Percentiles rank a stretch among this genome's conserved stretches.
These are phyloP conservation scores for Meloidogyne exigua DNA, from an alignment of 1,140 invertebrate species.

Conservation along the genomic window DNA sequence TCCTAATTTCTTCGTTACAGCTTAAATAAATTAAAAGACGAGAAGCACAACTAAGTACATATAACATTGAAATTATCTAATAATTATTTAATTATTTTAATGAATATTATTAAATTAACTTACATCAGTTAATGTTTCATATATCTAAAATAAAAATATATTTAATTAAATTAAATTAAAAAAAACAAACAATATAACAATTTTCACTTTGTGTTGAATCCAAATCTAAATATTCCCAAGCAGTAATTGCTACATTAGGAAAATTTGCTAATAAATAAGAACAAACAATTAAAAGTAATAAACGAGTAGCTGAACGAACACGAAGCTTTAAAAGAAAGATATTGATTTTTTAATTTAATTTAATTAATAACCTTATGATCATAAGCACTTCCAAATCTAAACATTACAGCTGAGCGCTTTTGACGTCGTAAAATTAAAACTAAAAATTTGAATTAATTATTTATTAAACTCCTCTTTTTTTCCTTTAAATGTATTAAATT, in stretches of 20 bases:
- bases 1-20: conserved; percentile 48
- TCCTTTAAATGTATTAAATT: too few relatives aligned
- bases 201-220: conserved; percentile 42
- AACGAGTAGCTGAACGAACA: conserved; percentile 51
- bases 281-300: conserved; percentile 49
- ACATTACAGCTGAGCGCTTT: conserved; percentile 52
- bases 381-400: conserved; percentile 41
- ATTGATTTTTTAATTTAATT: background rate
- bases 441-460: background rate
- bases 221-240: conserved; percentile 52
- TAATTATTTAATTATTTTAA: background rate
- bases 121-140: conserved; percentile 46
- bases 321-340: conserved; percentile 35
- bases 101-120: background rate
- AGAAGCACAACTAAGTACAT: conserved; percentile 49
- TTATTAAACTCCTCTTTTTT: background rate
- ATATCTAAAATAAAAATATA: conserved; percentile 33
- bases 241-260: conserved; percentile 48
- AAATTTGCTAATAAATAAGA: conserved; percentile 50
- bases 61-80: conserved; percentile 42
- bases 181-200: conserved; percentile 30
- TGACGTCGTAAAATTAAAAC: conserved; percentile 44
- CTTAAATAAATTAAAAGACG: conserved; percentile 42
- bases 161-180: background rate
- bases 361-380: conserved; percentile 44